phyloP scores from a whole-genome alignment of 2,888 invertebrate genomes.

The Oegoconia quadripuncta region DNA sequence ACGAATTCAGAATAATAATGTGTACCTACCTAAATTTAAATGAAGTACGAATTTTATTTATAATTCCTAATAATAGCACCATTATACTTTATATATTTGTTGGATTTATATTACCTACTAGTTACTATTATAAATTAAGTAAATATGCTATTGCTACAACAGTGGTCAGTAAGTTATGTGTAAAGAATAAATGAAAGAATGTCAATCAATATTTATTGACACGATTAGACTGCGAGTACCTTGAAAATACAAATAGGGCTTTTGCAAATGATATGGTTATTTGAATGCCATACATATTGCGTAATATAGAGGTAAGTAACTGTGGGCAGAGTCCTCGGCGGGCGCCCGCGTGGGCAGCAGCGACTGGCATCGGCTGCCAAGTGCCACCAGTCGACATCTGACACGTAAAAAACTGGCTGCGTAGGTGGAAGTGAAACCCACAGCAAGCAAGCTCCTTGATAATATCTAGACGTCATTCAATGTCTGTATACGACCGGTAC shows the following conservation, averaged over 20 bases:
- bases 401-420: slow-evolving; percentile 43
- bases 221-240: too few species aligned
- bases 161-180: too few species aligned
- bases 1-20: too few species aligned
- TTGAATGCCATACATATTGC: slow-evolving; percentile 35
- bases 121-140: too few species aligned
- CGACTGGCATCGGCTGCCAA: slow-evolving; percentile 27
- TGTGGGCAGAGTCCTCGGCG: slow-evolving; percentile 50
- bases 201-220: too few species aligned
- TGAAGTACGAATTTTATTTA: too few species aligned
- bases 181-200: too few species aligned
- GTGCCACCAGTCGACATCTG: slow-evolving; percentile 37
- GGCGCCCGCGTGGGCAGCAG: slow-evolving; percentile 48
- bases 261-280: slow-evolving; percentile 18
- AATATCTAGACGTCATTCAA: slow-evolving; percentile 37
- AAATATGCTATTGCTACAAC: too few species aligned
- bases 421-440: slow-evolving; percentile 53
- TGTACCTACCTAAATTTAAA: too few species aligned
- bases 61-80: too few species aligned
- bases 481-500: slow-evolving; percentile 31
- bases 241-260: slow-evolving; percentile 5
- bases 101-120: too few species aligned
- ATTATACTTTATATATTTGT: too few species aligned
- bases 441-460: slow-evolving; percentile 49
- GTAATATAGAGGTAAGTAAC: slow-evolving; percentile 28